Evolutionary conservation across 2,888 invertebrate genomes (phyloP).

Genomic region (Standfussiana lucernea): DNA sequence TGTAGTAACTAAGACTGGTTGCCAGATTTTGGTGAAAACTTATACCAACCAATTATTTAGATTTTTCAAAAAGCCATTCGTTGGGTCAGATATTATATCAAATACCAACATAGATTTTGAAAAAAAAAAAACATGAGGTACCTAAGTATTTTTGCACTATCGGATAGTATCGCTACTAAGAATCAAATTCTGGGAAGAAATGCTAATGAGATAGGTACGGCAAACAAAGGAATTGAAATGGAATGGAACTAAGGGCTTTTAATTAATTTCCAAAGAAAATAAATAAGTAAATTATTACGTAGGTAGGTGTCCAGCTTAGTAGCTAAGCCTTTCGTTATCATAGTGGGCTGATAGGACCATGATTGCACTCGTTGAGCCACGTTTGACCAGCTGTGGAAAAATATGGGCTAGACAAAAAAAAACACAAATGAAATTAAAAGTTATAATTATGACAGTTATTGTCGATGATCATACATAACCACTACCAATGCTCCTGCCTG

Average conservation of each 20-base stretch:
- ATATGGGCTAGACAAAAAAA: not conserved
- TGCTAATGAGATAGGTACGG: not conserved
- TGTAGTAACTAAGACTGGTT: not conserved
- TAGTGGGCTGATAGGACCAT: not conserved
- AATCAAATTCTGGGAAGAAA: not conserved
- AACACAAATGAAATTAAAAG: not conserved
- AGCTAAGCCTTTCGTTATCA: not conserved
- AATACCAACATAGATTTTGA: not conserved
- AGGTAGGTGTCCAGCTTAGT: not conserved
- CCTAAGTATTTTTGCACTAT: not conserved
- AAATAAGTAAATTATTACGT: not conserved
- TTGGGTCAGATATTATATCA: not conserved
- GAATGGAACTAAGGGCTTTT: not conserved
- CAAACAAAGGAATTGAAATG: not conserved
- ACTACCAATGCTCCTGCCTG: not conserved
- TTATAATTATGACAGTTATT: not conserved
- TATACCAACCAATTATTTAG: not conserved
- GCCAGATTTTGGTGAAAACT: not conserved
- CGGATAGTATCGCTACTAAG: not conserved
- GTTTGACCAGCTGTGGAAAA: not conserved
- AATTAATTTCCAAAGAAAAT: constrained; percentile 6
- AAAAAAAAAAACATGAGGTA: not conserved
- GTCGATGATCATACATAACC: not conserved
- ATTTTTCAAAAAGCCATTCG: not conserved
- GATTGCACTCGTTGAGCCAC: too few species aligned